A percentile compares a stretch with the other conserved stretches of the same genome.
These are phyloP conservation scores for Ichneumon xanthorius DNA, from an alignment of 2,888 invertebrate species.

Conservation along the genomic window DNA sequence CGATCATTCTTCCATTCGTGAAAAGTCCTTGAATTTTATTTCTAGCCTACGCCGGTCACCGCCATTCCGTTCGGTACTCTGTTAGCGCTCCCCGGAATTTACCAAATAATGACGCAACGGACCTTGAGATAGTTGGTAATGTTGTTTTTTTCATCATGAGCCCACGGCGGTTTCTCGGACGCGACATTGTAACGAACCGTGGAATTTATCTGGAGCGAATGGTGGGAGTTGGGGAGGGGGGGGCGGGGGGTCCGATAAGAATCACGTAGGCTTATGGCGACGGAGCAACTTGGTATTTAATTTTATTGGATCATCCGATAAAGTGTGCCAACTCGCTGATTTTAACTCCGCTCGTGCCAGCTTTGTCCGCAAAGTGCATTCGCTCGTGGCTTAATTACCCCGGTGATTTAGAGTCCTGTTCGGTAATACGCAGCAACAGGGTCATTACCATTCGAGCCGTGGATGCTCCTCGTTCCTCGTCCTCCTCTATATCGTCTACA, in stretches of 20 bases:
- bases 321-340: conserved; percentile 24
- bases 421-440: conserved; percentile 50
- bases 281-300: neutral
- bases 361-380: neutral
- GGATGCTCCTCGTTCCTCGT: conserved; percentile 22
- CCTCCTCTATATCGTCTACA: conserved; percentile 43
- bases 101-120: too few species aligned
- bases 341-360: conserved; percentile 5
- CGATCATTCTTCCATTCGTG: too few species aligned
- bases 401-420: conserved; percentile 52
- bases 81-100: too few species aligned
- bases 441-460: conserved; percentile 49
- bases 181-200: neutral
- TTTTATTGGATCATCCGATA: conserved; percentile 22
- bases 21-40: too few species aligned
- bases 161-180: too few species aligned
- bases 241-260: neutral
- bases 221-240: too few species aligned
- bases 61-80: too few species aligned
- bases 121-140: too few species aligned
- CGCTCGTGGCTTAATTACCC: conserved; percentile 49
- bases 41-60: too few species aligned
- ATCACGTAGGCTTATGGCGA: neutral
- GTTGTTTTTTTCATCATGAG: too few species aligned
- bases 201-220: too few species aligned